These are phyloP conservation scores for Mastigias papua DNA, from an alignment of 30 jellyfish, hydroid and myxozoan genomes.

Conservation along the genomic window DNA sequence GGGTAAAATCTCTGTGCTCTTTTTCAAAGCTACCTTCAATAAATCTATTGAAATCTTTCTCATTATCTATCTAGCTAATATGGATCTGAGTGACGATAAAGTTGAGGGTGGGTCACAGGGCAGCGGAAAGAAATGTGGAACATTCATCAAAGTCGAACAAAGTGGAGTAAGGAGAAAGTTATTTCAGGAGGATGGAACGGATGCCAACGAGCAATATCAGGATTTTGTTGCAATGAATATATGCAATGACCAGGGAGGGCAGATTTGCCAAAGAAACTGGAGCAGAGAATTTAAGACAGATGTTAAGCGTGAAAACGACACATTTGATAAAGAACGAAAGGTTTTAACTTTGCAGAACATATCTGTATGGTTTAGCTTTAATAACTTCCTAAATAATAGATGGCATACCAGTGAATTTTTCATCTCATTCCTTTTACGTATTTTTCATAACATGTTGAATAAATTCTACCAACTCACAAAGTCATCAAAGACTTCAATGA, in stretches of 20 bases:
- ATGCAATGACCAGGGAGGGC: conserved; percentile 43
- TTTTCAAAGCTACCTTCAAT: too few species aligned
- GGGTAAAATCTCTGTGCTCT: too few species aligned
- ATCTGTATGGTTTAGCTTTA: not conserved
- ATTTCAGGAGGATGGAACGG: conserved; percentile 74
- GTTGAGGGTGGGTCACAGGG: conserved; percentile 1
- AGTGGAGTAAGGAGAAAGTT: conserved; percentile 65
- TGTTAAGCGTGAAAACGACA: conserved; percentile 1
- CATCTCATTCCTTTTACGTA: too few species aligned
- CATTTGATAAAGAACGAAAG: conserved; percentile 13
- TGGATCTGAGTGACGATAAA: conserved; percentile 45
- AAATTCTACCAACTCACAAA: too few species aligned
- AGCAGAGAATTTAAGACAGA: conserved; percentile 15
- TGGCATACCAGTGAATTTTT: too few species aligned
- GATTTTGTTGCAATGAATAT: conserved; percentile 30
- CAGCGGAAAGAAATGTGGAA: conserved; percentile 34
- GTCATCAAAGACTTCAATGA: too few species aligned
- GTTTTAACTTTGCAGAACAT: not conserved
- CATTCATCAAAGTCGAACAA: conserved; percentile 46
- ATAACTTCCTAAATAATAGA: too few species aligned
- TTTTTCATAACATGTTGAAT: too few species aligned
- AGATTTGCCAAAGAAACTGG: conserved; percentile 24
- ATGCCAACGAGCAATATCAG: conserved; percentile 22
- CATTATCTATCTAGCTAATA: not conserved
- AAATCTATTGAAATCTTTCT: not conserved